A percentile compares a stretch with the other conserved stretches of the same genome.
phyloP scores from a whole-genome alignment of 2,888 invertebrate genomes.

The Lobophora halterata region DNA sequence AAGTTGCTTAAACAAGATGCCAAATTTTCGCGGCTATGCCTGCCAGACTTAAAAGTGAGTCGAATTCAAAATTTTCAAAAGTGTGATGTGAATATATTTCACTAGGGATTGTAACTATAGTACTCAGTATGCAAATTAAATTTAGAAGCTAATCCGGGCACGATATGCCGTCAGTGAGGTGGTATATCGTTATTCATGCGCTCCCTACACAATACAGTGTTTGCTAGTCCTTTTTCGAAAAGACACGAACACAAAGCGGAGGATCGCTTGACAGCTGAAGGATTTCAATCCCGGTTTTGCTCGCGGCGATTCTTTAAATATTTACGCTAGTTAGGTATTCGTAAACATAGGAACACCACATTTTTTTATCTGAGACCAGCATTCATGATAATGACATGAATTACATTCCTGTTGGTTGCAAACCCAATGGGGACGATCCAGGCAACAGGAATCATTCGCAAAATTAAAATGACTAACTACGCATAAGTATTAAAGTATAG shows the following conservation, averaged over 20 bases:
- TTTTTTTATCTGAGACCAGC: no score
- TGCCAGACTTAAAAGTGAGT: slow-evolving; percentile 29
- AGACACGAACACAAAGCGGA: slow-evolving; percentile 53
- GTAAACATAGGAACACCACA: neutral
- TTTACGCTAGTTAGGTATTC: neutral
- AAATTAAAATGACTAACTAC: no score
- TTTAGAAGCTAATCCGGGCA: slow-evolving; percentile 57
- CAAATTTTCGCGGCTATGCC: slow-evolving; percentile 32
- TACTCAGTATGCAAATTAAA: slow-evolving; percentile 64
- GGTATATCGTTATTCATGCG: slow-evolving; percentile 70
- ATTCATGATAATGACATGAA: no score
- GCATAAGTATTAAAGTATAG: no score
- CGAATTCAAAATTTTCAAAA: slow-evolving; percentile 35
- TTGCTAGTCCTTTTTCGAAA: slow-evolving; percentile 70
- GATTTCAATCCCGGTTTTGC: slow-evolving; percentile 23
- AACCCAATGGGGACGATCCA: no score
- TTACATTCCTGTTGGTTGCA: no score
- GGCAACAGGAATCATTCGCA: no score
- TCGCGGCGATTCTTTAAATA: slow-evolving; percentile 13
- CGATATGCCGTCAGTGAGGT: slow-evolving; percentile 56
- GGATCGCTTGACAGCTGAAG: slow-evolving; percentile 65
- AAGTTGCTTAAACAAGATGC: slow-evolving; percentile 38
- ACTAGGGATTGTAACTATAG: slow-evolving; percentile 40
- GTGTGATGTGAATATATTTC: slow-evolving; percentile 33
- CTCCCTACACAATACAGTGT: slow-evolving; percentile 63